Base-by-base conservation (phyloP, 2,113 vertebrate species). In the Acanthochromis polyacanthus region DNA sequence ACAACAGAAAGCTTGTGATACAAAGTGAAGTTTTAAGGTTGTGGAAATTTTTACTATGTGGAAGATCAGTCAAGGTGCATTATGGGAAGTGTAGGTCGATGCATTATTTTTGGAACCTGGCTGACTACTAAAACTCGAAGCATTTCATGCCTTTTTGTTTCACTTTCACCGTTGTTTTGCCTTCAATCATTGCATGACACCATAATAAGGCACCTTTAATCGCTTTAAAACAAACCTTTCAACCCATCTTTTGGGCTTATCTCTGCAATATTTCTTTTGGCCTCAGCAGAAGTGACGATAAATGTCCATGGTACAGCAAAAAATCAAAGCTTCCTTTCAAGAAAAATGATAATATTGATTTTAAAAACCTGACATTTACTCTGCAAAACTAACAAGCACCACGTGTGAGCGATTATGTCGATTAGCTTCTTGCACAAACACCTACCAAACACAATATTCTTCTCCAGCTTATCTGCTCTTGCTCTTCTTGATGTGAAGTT, bases 381-480 rank as follows among this genome's bases (percentile, higher is more conserved):
- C 10, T 80, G 58, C 57, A 59, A 67, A 62, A 48, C 15, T 4
- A 59, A 45, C 12, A 17, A 73, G 48, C 55, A 15, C 1, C 14
- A 40, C 63, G 51, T 73, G 58, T 69, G 22, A 62, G 28, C 52
- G 59, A 46, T 50, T 30, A 30, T 6, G 6, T 5, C 5, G 30
- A 30, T 6, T 15, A 43, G 5, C 50, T 20, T 58, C 16, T 68
- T 53, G 28, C 43, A 9, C 5, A 36, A 8, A 46, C 40, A 64
- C 71, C 48, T 40, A 55, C n/a, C 23, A 15, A n/a, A 62, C 20
- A 7, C 32, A 36, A 71, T 43, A 53, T 53, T 78, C 7, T 32
- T 60, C 56, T 40, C 4, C 0, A 4, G 30, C 32, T 74, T 67
- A 46, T 79, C 50, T 73, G 50, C 28, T 40, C 15, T 55, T 51